phyloP scores from a whole-genome alignment of 2,888 invertebrate genomes.

The Hanleya hanleyi region DNA sequence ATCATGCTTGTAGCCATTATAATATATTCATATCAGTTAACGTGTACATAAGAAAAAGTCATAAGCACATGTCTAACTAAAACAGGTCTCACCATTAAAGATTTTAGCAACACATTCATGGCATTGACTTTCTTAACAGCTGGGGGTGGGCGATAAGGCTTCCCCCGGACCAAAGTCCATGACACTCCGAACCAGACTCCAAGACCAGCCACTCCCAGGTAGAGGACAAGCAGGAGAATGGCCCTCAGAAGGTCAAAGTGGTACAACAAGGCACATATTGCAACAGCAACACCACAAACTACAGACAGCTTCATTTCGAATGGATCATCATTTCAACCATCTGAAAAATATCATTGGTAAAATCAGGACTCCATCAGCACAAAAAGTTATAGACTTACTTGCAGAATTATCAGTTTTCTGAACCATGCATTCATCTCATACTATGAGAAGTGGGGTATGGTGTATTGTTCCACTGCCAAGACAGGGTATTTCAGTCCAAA shows the following conservation, averaged over 20 bases:
- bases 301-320: background rate
- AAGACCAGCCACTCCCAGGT: conserved; percentile 36
- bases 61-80: too few species aligned
- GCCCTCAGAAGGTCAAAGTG: conserved; percentile 42
- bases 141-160: conserved; percentile 50
- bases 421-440: too few species aligned
- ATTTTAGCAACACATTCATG: conserved; percentile 44
- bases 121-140: conserved; percentile 28
- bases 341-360: background rate
- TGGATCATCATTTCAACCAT: background rate
- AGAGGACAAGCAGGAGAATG: conserved; percentile 33
- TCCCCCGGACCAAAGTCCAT: conserved; percentile 57
- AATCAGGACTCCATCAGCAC: too few species aligned
- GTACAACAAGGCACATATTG: conserved; percentile 36
- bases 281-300: conserved; percentile 29
- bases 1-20: too few species aligned
- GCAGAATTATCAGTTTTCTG: too few species aligned
- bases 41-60: too few species aligned
- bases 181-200: conserved; percentile 53
- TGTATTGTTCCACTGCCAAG: too few species aligned
- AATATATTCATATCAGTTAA: too few species aligned
- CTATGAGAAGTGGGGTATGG: too few species aligned
- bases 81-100: conserved; percentile 61
- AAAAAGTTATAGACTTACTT: too few species aligned
- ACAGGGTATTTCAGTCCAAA: too few species aligned